These are phyloP conservation scores for Miniopterus natalensis DNA, from an alignment of 2,113 vertebrate species.

Conservation along the genomic window DNA sequence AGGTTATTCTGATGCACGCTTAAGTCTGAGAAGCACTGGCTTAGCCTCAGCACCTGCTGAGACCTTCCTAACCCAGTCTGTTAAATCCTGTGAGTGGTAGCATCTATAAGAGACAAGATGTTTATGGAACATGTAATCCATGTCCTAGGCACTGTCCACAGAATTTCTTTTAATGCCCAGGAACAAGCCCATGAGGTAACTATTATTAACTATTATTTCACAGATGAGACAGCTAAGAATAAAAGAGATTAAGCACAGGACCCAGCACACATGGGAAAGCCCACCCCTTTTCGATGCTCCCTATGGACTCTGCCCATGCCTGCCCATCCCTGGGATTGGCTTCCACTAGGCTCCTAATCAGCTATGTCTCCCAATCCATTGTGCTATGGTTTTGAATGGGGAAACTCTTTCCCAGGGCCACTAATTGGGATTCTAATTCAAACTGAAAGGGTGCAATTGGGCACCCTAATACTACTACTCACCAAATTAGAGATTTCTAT, in stretches of 20 bases:
- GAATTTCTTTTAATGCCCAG: neutral
- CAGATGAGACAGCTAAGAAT: neutral
- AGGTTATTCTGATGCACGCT: neutral
- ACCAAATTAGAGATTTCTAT: neutral
- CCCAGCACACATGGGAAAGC: neutral
- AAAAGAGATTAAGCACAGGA: neutral
- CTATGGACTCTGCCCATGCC: fast-evolving
- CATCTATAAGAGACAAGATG: neutral
- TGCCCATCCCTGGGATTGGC: neutral
- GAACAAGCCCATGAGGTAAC: neutral
- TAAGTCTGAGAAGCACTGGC: neutral
- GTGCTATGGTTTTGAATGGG: neutral
- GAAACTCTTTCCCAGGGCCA: neutral
- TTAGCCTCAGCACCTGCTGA: neutral
- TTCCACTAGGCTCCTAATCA: neutral
- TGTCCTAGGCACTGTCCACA: neutral
- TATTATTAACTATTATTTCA: neutral
- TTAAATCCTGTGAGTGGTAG: neutral
- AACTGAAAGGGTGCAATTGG: neutral
- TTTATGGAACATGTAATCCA: neutral
- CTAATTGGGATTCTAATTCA: constrained; percentile 15
- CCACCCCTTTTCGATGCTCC: neutral
- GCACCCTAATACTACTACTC: neutral
- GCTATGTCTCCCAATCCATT: neutral
- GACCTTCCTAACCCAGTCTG: neutral